These are phyloP conservation scores for Neomicropteryx cornuta DNA, from an alignment of 1,140 invertebrate genomes.

Conservation along the genomic window DNA sequence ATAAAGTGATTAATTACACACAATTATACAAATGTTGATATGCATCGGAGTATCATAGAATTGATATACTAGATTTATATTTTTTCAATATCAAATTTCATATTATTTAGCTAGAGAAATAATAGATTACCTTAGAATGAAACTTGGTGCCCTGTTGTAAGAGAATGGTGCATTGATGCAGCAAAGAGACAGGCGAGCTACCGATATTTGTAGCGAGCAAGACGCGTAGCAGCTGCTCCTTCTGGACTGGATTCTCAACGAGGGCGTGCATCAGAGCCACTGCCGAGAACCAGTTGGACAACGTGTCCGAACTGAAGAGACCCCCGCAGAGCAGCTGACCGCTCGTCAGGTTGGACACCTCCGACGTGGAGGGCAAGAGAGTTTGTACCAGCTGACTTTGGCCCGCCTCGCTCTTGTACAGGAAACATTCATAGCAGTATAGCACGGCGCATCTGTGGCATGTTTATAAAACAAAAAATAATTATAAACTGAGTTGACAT, in stretches of 20 bases:
- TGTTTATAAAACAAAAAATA: no score
- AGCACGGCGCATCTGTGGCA: slow-evolving; percentile 74
- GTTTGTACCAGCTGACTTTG: slow-evolving; percentile 86
- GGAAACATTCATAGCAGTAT: slow-evolving; percentile 94
- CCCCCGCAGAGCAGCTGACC: slow-evolving; percentile 93
- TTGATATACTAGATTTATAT: no score
- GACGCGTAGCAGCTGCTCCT: slow-evolving; percentile 88
- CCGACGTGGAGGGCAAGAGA: slow-evolving; percentile 72
- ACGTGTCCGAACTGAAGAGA: slow-evolving; percentile 77
- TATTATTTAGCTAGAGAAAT: no score
- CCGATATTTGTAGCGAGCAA: slow-evolving; percentile 79
- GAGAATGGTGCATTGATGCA: slow-evolving; percentile 77
- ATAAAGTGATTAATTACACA: no score
- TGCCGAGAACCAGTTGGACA: slow-evolving; percentile 97
- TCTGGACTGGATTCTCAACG: slow-evolving; percentile 80
- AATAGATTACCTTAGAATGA: slow-evolving; percentile 63
- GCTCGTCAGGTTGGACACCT: slow-evolving; percentile 54
- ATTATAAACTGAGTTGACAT: no score
- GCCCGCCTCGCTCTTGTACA: slow-evolving; percentile 87
- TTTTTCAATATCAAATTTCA: no score
- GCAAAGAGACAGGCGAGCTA: slow-evolving; percentile 72
- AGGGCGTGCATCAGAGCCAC: slow-evolving; percentile 84
- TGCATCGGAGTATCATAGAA: no score
- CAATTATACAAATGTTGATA: no score
- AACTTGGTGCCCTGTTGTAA: slow-evolving; percentile 77